Evolutionary conservation across 2,113 vertebrate genomes (phyloP).

Genomic region (Antechinus flavipes): DNA sequence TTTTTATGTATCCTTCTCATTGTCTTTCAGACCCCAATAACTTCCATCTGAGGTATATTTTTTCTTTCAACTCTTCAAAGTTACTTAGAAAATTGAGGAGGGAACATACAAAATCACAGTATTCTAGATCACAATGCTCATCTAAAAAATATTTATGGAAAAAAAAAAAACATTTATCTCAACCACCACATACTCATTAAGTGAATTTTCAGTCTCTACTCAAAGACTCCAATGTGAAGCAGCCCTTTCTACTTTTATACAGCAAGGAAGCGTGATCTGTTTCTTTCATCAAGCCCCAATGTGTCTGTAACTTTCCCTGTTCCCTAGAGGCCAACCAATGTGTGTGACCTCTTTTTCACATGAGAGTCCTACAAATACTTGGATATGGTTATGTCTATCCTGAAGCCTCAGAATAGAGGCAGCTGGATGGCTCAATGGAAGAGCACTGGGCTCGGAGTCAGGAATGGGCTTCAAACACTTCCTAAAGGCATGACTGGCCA

Average conservation of each 20-base stretch:
- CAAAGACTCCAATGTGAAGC: neutral
- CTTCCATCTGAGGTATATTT: neutral
- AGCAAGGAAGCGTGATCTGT: neutral
- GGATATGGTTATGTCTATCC: neutral
- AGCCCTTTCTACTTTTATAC: neutral
- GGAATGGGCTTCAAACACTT: too few species aligned
- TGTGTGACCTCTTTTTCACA: too few species aligned
- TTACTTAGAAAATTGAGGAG: neutral
- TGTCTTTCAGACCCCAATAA: neutral
- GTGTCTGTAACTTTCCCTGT: neutral
- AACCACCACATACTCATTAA: neutral
- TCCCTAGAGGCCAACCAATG: neutral
- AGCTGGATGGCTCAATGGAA: neutral
- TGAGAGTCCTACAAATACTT: neutral
- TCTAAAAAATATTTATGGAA: neutral
- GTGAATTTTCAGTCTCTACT: neutral
- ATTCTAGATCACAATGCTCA: neutral
- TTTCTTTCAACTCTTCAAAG: neutral
- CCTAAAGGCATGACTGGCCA: too few species aligned
- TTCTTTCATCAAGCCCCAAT: neutral
- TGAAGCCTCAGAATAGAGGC: neutral
- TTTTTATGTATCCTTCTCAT: neutral
- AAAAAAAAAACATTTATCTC: neutral
- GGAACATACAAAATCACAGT: neutral
- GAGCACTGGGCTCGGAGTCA: too few species aligned